Evolutionary conservation across 2,113 vertebrate species (phyloP), one percentile per base, ranked within the genome.

Genomic region (Colinus virginianus): DNA sequence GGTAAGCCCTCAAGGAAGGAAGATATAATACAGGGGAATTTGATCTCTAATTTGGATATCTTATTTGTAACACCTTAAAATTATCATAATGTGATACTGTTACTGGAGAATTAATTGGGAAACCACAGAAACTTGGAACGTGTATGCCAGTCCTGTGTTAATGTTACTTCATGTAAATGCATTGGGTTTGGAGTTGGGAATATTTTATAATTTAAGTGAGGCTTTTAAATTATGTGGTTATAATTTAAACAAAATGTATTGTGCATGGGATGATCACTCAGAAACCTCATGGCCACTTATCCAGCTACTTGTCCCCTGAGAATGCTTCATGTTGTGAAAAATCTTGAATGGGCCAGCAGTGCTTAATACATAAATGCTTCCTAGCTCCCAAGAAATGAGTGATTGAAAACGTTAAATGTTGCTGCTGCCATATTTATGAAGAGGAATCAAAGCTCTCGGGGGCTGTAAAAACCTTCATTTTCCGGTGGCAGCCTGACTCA

Each of bases 31-130:
- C 40, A 68, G 64, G 64, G 76, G 91, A 92, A 93, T 95, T 94
- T 92, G 92, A 96, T 96, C 94, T 90, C 83, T 95, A 90, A 93
- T 96, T 95, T 95, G 93, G 90, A 87, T 92, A 94, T 94, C 82
- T 34, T 79, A 56, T 95, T 96, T 4, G 85, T 78, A 96, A 84
- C 93, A 94, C 93, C 79, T 96, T 71, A 76, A 94, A 92, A 95
- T 96, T 87, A 96, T 94, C 78, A 91, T 91, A 95, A 95, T 85
- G n/a, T 28, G 82, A 91, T 92, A 94, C 93, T 71, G 30, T 91
- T 96, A 93, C 90, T 78, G 68, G 90, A 96, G 76, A 84, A 96
- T 87, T 94, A 96, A 96, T 96, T 96, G 95, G 84, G 80, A 96
- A 95, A 96, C 95, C 96, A 90, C 96, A 96, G 75, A 83, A 90